Evolutionary conservation across 2,797 vertebrate species (phyloP), one percentile per base, ranked within the genome.

Genomic region (Pygocentrus nattereri): DNA sequence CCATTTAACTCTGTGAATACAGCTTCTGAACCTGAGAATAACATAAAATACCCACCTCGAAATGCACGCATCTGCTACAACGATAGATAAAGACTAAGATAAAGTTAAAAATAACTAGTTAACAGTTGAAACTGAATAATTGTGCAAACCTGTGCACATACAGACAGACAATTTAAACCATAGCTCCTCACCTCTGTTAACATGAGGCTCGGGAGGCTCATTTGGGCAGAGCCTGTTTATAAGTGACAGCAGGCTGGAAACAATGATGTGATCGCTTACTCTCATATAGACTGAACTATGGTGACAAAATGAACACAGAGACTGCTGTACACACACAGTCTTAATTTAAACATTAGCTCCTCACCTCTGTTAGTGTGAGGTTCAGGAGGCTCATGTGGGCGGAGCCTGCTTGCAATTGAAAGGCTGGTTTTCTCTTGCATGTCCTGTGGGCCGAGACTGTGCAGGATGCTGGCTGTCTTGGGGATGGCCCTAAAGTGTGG

Each of bases 291-390:
- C 5, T 27, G 13, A 11, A 59, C n/a, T 30, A 61, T 23, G 8
- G 44, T 44, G 44, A 44, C 41, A 38, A n/a, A n/a, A n/a, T 6
- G 19, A 3, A 25, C 23, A 2, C 27, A 16, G 15, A 30, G 2
- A 12, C 23, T 12, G 7, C 0, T n/a, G 3, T 0, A 38, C 50
- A 73, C 61, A 78, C 59, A 72, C 4, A 61, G 7, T 27, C 62
- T 44, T 30, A 69, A 38, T 12, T 16, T 34, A 44, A 65, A 31
- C 34, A 71, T 1, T 44, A 62, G 41, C 27, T 47, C 79, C 92
- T 92, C 79, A 95, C 93, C 94, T 91, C 89, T 91, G 79, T 73
- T 85, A 54, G 69, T 58, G 10, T 69, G 87, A 11, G 82, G 34
- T 54, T 90, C 90, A 61, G 85, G 86, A 50, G 88, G 74, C 58